Base-by-base conservation (phyloP, 2,888 invertebrate species). In the Apeira syringaria region DNA sequence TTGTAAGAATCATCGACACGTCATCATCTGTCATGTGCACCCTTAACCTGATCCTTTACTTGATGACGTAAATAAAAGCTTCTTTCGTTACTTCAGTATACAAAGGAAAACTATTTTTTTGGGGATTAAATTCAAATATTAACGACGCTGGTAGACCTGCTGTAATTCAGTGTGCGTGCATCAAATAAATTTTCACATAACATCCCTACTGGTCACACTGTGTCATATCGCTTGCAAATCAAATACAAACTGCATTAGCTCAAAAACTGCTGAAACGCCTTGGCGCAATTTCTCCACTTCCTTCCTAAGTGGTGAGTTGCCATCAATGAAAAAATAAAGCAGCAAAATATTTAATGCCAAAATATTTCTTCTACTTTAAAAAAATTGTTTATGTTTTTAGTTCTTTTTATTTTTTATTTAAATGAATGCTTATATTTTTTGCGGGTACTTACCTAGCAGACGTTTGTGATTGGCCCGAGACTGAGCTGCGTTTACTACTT, bases 401-500 rank as follows among this genome's bases (percentile, higher is more conserved):
- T 31, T 38, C 36, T 50, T 55, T 43, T 15, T 15, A 3, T 15
- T 15, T 15, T 15, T 15, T 15, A 15, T 15, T 31, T 5, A 35
- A 17, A 17, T 17, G 17, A 17, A 17, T 17, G 17, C 32, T 41
- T 49, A 47, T 38, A 47, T 28, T 30, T 20, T 20, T 30, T 34
- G 40, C 18, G 30, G 36, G 63, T 56, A 74, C 86, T 79, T 72
- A 89, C 89, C 88, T 81, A 74, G 80, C 84, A 3, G 83, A 69
- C 57, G 70, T 86, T 61, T 87, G 88, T 29, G 89, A 89, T 57
- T 84, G 86, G 47, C 88, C 77, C 26, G 89, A 89, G 1, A 89
- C 85, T 1, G 89, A 89, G 54, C 88, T 89, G 1, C 89, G 68
- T 52, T 89, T 89, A 63, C 88, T 87, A 53, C 81, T 80, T 53